A percentile compares a stretch with the other conserved stretches of the same genome.
These are phyloP conservation scores for Pyrocoelia pectoralis DNA, from an alignment of 2,888 invertebrate species.

Conservation along the genomic window DNA sequence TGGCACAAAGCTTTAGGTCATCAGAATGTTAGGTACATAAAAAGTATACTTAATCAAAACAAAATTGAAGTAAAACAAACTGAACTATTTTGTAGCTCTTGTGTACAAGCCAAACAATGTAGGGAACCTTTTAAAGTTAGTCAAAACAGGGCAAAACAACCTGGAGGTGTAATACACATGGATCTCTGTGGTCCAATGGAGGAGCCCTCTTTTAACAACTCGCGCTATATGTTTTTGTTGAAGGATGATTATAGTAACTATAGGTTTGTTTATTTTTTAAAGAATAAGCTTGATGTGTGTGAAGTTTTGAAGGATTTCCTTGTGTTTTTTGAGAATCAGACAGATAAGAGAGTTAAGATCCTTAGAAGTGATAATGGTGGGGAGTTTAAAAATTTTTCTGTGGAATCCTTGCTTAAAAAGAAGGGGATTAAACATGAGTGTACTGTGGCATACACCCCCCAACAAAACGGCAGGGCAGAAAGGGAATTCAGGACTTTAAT, in stretches of 20 bases:
- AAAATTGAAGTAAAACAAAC: not conserved
- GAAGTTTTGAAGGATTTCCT: slow-evolving; percentile 33
- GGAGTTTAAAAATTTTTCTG: slow-evolving; percentile 45
- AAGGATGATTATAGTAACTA: slow-evolving; percentile 3
- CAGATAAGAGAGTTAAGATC: slow-evolving; percentile 23
- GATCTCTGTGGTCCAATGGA: slow-evolving; percentile 9
- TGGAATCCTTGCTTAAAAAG: slow-evolving; percentile 35
- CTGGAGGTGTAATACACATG: not conserved
- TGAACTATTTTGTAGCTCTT: too few relatives aligned
- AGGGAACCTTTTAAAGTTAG: slow-evolving; percentile 2
- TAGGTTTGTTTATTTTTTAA: slow-evolving; percentile 33
- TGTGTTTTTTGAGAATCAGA: slow-evolving; percentile 40
- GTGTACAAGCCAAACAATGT: slow-evolving; percentile 7
- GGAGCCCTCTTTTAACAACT: not conserved
- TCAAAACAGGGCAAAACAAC: not conserved
- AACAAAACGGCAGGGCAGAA: slow-evolving; percentile 54
- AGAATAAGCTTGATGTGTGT: slow-evolving; percentile 36
- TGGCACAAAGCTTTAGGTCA: not conserved
- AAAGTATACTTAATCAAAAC: not conserved
- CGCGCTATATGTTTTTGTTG: slow-evolving; percentile 7
- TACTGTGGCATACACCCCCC: slow-evolving; percentile 9
- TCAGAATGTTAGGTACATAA: slow-evolving; percentile 2
- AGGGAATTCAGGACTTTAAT: slow-evolving; percentile 51
- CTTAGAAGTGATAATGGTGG: slow-evolving; percentile 35
- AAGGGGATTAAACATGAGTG: slow-evolving; percentile 43